Evolutionary conservation across 2,888 invertebrate species (phyloP), one percentile per base, ranked within the genome.

Genomic region (Tortricodes alternella): DNA sequence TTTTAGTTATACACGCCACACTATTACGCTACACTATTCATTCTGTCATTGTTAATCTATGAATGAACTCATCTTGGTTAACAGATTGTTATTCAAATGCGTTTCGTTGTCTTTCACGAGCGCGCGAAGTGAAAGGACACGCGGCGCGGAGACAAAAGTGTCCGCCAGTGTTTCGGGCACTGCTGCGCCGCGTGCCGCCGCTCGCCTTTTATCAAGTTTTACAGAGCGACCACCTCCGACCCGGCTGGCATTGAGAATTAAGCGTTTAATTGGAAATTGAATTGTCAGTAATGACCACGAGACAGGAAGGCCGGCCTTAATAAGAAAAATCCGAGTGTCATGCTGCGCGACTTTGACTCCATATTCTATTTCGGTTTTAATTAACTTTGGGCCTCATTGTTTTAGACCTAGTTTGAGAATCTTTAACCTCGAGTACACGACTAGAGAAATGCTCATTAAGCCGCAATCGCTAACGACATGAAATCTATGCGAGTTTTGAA

Each of bases 191-290:
- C 84, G 85, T 81, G 73, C 83, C 71, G 75, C 79, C 76, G 70
- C 82, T 80, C 78, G 88, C 86, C 88, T 89, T 90, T 87, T 90
- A 90, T 89, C 74, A 87, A 85, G 78, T 86, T 77, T 75, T 70
- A 71, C 77, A 69, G 74, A 72, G 69, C 74, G 79, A 77, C 86
- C 84, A 81, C 85, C 85, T 77, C 82, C 85, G 86, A 83, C 77
- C 83, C 76, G 65, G 78, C 74, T 83, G 90, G 87, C 90, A 90
- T 90, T 90, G 89, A 90, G 80, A 86, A 82, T 83, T 78, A 82
- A 83, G 79, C 87, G 85, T 81, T 86, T 89, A 89, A 90, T 89
- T 89, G 88, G 86, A 88, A 90, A 90, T 84, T 89, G 82, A 84
- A 83, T 82, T 86, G 83, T 81, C 77, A 82, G 80, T 85, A 87